Conservation (phyloP, 1,140 invertebrate genomes). For the Ctenoplectra terminalis region DNA sequence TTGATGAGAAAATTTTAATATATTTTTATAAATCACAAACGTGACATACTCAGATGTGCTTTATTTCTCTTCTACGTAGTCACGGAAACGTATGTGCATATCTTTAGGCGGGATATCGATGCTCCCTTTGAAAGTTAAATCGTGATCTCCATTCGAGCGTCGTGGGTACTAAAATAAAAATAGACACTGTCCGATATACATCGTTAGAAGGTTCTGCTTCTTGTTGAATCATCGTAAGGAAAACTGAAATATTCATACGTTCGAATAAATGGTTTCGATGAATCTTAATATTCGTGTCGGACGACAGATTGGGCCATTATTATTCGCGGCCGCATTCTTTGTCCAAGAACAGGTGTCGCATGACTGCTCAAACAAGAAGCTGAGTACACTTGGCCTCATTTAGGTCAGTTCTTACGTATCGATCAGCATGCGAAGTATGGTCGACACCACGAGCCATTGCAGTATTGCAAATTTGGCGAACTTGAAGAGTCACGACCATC, state of each 20-base stretch:
- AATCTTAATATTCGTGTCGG: neutral
- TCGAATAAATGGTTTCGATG: neutral
- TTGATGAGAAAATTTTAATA: neutral
- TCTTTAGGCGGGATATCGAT: neutral
- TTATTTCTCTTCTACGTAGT: neutral
- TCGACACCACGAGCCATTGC: too few relatives aligned
- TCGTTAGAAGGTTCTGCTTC: neutral
- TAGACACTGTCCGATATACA: neutral
- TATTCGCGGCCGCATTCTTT: neutral
- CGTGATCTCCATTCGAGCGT: neutral
- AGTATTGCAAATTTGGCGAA: conserved; percentile 27
- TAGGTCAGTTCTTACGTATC: conserved; percentile 13
- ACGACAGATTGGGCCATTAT: neutral
- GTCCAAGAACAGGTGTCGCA: neutral
- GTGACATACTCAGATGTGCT: neutral
- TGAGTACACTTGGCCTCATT: conserved; percentile 14
- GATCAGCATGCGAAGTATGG: neutral
- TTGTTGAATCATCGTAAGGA: neutral
- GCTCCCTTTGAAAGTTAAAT: conserved; percentile 12
- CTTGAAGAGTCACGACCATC: neutral
- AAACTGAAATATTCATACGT: neutral
- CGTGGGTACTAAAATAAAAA: neutral
- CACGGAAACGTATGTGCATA: neutral
- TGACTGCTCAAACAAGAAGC: conserved; percentile 23
- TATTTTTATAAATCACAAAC: neutral